These are phyloP conservation scores for Tragelaphus strepsiceros DNA, from an alignment of 2,113 vertebrate genomes.

Conservation along the genomic window DNA sequence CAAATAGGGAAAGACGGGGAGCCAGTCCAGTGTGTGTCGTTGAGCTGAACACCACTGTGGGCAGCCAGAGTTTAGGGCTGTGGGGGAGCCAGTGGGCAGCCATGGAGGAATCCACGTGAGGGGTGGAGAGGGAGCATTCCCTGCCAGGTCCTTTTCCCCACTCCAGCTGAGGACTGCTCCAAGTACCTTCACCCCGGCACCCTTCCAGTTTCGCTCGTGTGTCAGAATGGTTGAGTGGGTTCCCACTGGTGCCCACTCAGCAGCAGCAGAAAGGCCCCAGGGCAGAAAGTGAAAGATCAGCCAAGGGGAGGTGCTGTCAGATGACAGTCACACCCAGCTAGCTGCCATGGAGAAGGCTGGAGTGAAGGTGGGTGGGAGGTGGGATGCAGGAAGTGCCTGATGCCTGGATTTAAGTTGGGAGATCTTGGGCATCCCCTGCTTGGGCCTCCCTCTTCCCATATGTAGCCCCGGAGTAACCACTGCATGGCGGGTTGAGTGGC, in stretches of 20 bases:
- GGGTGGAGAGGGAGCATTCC: accelerated
- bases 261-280: background rate
- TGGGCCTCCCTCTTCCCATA: accelerated
- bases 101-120: accelerated
- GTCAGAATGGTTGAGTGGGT: accelerated
- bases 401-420: background rate
- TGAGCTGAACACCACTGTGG: background rate
- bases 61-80: accelerated
- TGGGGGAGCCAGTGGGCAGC: accelerated
- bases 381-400: accelerated
- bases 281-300: too few species aligned
- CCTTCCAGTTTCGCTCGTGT: accelerated
- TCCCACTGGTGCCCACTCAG: accelerated
- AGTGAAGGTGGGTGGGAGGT: background rate
- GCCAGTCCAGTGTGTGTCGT: accelerated
- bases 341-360: background rate
- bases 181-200: accelerated
- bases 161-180: accelerated
- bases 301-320: background rate
- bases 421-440: background rate
- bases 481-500: accelerated
- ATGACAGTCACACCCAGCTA: accelerated
- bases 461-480: too few species aligned
- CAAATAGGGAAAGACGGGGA: background rate
- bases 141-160: background rate